These are phyloP conservation scores for Apotomis capreana DNA, from an alignment of 2,888 invertebrate species.

Conservation along the genomic window DNA sequence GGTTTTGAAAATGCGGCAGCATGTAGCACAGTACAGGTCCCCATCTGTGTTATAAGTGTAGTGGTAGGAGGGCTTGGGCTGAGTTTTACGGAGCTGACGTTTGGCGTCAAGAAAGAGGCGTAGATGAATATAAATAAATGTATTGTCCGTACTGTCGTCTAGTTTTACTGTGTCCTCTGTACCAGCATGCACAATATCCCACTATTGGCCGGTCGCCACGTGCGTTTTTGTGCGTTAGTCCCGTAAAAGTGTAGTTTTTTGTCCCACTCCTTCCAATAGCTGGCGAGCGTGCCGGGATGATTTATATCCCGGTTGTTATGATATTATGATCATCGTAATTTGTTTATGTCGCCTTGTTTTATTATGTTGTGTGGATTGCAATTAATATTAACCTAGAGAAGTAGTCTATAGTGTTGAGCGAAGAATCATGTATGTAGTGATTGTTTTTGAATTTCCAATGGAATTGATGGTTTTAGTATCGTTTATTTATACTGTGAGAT, in stretches of 20 bases:
- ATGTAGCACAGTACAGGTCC: too few relatives aligned
- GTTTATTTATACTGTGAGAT: too few relatives aligned
- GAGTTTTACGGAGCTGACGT: too few relatives aligned
- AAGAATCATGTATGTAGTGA: too few relatives aligned
- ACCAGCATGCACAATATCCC: conserved; percentile 26
- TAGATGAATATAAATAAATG: too few relatives aligned
- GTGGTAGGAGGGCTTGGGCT: too few relatives aligned
- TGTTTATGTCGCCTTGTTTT: conserved; percentile 15
- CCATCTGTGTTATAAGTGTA: too few relatives aligned
- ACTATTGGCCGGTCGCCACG: conserved; percentile 33
- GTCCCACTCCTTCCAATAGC: conserved; percentile 3
- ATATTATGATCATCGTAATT: conserved; percentile 20
- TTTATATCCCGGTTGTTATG: conserved; percentile 16
- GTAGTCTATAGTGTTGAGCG: too few relatives aligned
- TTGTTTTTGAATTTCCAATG: too few relatives aligned
- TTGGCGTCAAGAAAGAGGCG: too few relatives aligned
- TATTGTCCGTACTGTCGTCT: neutral
- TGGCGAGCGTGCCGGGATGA: conserved; percentile 12
- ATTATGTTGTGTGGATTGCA: neutral
- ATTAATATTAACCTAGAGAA: neutral
- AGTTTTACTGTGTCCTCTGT: neutral
- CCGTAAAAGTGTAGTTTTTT: conserved; percentile 21
- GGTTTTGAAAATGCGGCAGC: too few relatives aligned
- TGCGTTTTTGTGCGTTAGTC: conserved; percentile 34
- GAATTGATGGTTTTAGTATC: too few relatives aligned